Evolutionary conservation across 2,797 vertebrate species (phyloP), one percentile per base, ranked within the genome.

Genomic region (Florisuga fusca): DNA sequence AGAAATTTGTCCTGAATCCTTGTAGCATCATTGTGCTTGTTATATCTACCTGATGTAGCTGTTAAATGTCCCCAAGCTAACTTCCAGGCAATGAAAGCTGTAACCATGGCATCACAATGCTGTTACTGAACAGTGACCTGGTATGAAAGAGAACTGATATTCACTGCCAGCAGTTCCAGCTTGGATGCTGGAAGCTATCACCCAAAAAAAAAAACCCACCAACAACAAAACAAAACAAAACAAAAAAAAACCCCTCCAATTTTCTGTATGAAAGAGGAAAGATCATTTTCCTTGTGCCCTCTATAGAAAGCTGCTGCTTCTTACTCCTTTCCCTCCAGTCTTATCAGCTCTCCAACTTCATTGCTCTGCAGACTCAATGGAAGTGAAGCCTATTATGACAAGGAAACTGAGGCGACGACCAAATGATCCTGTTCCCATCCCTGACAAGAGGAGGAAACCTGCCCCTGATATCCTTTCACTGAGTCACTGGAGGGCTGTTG

Each of bases 371-470:
- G 99, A 99, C 98, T 99, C 99, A 14, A 99, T 99, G 99, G 99
- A 99, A 92, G 99, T 99, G 87, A 99, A 99, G 94, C 99, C 99
- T 2, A 99, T 99, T 92, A 99, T 99, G 99, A 99, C 99, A 6
- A 98, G 99, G 69, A 99, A 99, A 89, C 96, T 99, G 95, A 98
- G 99, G 91, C 97, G 99, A 61, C 97, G 99, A 81, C 99, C 99
- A 6, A 99, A 99, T 2, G 99, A 99, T 97, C 99, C 99, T 1
- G 99, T 99, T 64, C 99, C 99, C 16, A 99, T 99, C 94, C 99
- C 99, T 23, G 99, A 99, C 97, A 99, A 99, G 97, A 98, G 99
- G 79, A 98, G 99, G 85, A 99, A 99, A 97, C 99, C 99, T 50
- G 99, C 99, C 69, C 99, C 99, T 96, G 99, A 99, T 99, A 99